A percentile compares a stretch with the other conserved stretches of the same genome.
Conservation (phyloP, 2,888 invertebrate species). For the Lasius platythorax region DNA sequence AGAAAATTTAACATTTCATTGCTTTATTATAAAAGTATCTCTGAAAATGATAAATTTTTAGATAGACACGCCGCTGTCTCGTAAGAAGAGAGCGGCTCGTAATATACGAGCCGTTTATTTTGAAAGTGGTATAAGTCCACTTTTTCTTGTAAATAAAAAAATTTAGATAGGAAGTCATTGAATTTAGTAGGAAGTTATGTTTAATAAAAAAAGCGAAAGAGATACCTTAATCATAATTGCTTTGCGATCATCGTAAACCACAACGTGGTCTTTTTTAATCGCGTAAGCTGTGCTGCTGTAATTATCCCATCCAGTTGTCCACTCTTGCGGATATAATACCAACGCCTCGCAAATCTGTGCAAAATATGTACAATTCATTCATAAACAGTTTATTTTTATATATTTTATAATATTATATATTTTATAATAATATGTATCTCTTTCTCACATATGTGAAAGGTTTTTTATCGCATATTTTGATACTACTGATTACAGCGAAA, state of each 20-base stretch:
- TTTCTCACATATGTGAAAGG: not conserved
- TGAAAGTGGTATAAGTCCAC: too few relatives aligned
- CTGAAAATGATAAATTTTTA: not conserved
- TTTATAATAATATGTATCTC: not conserved
- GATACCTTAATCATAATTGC: slow-evolving; percentile 92
- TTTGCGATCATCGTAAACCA: slow-evolving; percentile 92
- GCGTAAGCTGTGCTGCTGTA: slow-evolving; percentile 89
- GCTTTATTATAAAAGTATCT: not conserved
- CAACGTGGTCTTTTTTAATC: slow-evolving; percentile 89
- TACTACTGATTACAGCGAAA: not conserved
- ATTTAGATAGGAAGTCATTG: too few relatives aligned
- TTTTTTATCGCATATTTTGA: not conserved
- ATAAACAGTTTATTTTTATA: slow-evolving; percentile 3
- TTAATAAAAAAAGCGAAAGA: slow-evolving; percentile 6
- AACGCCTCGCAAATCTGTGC: slow-evolving; percentile 80
- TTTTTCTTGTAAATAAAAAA: too few relatives aligned
- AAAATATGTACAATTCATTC: slow-evolving; percentile 84
- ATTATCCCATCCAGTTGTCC: slow-evolving; percentile 91
- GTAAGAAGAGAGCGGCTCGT: not conserved
- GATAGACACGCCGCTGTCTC: not conserved
- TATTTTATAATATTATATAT: not conserved
- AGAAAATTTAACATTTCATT: not conserved
- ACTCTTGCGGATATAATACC: slow-evolving; percentile 81
- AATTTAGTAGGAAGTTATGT: not conserved
- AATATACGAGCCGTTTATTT: too few relatives aligned